Percentiles rank a stretch among this genome's conserved stretches.
These are phyloP conservation scores for Biston stratarius DNA, from an alignment of 2,888 invertebrate genomes.

Conservation along the genomic window DNA sequence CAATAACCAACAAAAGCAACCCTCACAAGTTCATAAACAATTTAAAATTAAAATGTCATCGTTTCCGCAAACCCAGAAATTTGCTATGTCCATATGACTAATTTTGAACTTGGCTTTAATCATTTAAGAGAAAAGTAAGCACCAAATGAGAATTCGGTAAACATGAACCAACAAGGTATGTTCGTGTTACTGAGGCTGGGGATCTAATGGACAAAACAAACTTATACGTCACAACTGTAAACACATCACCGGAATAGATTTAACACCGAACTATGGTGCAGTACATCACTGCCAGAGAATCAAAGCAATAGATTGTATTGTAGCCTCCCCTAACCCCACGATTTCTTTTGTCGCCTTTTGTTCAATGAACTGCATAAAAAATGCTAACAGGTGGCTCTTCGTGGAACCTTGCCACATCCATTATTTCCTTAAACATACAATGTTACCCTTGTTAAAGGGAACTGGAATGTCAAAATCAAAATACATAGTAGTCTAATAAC, in stretches of 20 bases:
- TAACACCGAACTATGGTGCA: constrained; percentile 19
- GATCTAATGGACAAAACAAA: constrained; percentile 36
- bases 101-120: constrained; percentile 13
- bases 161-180: constrained; percentile 19
- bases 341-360: constrained; percentile 31
- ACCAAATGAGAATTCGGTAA: constrained; percentile 19
- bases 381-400: constrained; percentile 37
- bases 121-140: constrained; percentile 17
- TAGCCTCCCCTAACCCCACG: constrained; percentile 26
- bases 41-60: background rate
- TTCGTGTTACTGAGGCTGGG: constrained; percentile 18
- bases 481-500: constrained; percentile 6
- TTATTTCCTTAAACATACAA: background rate
- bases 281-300: constrained; percentile 15
- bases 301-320: constrained; percentile 19
- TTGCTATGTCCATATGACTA: background rate
- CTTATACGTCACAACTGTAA: constrained; percentile 35
- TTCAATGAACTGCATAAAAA: constrained; percentile 40
- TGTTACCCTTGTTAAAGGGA: background rate
- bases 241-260: constrained; percentile 33
- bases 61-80: background rate
- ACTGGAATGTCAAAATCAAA: background rate
- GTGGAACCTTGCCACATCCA: constrained; percentile 12
- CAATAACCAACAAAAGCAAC: background rate
- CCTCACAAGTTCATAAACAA: too few relatives aligned